Evolutionary conservation across 2,113 vertebrate genomes (phyloP).

Genomic region (Cyprinus carpio): DNA sequence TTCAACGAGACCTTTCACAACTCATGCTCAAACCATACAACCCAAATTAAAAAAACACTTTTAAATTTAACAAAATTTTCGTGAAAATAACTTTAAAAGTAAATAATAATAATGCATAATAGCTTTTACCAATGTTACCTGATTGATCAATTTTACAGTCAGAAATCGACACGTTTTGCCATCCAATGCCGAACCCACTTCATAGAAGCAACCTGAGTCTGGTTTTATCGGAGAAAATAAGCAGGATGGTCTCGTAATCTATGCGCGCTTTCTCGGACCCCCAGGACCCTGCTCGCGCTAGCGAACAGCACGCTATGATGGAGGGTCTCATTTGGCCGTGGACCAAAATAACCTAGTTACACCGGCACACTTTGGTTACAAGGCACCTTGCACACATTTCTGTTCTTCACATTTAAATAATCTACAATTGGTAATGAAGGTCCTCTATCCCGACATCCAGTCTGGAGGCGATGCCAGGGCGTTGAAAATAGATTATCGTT

Average conservation of each 20-base stretch:
- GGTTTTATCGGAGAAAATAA: not conserved
- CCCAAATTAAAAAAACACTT: no score
- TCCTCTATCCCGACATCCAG: conserved; percentile 19
- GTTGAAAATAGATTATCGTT: conserved; percentile 12
- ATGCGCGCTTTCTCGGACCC: no score
- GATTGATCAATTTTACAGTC: not conserved
- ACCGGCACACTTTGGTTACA: not conserved
- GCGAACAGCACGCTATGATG: no score
- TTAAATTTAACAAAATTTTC: no score
- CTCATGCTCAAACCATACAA: not conserved
- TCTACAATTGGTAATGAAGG: conserved; percentile 21
- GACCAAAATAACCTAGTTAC: not conserved
- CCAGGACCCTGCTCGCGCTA: no score
- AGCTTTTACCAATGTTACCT: not conserved
- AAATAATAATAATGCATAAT: no score
- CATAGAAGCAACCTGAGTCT: not conserved
- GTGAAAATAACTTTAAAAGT: no score
- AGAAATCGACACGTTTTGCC: not conserved
- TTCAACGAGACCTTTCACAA: not conserved
- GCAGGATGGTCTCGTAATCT: not conserved
- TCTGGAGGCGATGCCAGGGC: not conserved
- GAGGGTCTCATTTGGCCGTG: not conserved
- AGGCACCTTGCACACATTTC: conserved; percentile 23
- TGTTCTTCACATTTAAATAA: conserved; percentile 12
- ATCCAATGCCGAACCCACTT: not conserved